Conservation (phyloP, 1,140 invertebrate genomes). For the Anoplophora glabripennis region DNA sequence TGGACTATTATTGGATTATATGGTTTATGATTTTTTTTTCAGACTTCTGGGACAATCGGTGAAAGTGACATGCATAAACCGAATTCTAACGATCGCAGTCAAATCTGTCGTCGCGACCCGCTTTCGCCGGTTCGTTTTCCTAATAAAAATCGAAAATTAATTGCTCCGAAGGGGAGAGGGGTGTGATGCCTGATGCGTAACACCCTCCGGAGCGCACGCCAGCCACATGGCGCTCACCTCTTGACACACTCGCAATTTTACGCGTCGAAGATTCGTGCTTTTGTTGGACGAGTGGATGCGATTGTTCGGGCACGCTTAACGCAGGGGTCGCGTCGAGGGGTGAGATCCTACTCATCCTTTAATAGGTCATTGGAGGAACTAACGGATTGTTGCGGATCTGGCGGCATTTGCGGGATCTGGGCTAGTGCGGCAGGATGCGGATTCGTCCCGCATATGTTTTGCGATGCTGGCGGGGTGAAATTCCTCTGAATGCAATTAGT, state of each 20-base stretch:
- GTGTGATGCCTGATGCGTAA: slow-evolving; percentile 16
- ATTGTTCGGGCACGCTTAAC: neutral
- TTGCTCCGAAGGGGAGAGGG: slow-evolving; percentile 10
- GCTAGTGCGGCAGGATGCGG: neutral
- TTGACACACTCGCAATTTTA: slow-evolving; percentile 33
- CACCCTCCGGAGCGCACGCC: slow-evolving; percentile 26
- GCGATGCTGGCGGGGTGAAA: neutral
- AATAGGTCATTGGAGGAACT: slow-evolving; percentile 4
- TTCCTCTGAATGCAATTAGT: neutral
- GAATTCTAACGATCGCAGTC: too few species aligned
- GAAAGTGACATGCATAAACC: too few species aligned
- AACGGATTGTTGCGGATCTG: slow-evolving; percentile 1
- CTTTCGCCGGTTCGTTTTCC: slow-evolving; percentile 18
- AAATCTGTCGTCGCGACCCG: too few species aligned
- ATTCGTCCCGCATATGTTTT: slow-evolving; percentile 1
- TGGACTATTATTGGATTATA: too few species aligned
- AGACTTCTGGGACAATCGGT: too few species aligned
- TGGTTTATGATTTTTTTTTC: too few species aligned
- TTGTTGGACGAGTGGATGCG: neutral
- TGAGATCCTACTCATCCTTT: neutral
- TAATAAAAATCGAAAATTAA: slow-evolving; percentile 32
- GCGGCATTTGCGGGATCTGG: neutral
- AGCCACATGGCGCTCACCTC: slow-evolving; percentile 20
- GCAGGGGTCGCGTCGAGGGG: neutral
- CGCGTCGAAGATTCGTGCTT: slow-evolving; percentile 25